These are phyloP conservation scores for Orchesella cincta DNA, from an alignment of 1,140 invertebrate genomes.

Conservation along the genomic window DNA sequence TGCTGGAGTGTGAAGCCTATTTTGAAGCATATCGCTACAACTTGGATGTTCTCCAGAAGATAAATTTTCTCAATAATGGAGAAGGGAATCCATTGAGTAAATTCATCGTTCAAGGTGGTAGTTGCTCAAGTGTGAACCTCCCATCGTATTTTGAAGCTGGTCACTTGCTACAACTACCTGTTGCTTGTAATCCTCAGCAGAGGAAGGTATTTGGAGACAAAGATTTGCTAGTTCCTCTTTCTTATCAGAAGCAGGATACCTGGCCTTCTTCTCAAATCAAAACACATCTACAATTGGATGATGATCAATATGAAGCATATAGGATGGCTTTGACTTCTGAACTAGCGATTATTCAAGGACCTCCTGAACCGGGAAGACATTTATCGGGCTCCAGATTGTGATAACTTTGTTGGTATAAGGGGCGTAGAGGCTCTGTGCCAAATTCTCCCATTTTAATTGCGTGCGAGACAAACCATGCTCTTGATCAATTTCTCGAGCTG, in stretches of 20 bases:
- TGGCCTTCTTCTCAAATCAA: slow-evolving; percentile 55
- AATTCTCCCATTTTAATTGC: slow-evolving; percentile 69
- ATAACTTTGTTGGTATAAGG: not conserved
- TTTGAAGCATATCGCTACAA: slow-evolving; percentile 66
- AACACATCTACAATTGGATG: slow-evolving; percentile 60
- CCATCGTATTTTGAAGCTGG: too few relatives aligned
- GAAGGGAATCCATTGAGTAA: slow-evolving; percentile 64
- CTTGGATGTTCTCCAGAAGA: not conserved
- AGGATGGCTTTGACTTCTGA: slow-evolving; percentile 64
- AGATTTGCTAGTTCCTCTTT: too few relatives aligned
- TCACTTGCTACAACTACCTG: too few relatives aligned
- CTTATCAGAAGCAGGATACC: too few relatives aligned
- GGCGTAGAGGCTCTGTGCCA: slow-evolving; percentile 44
- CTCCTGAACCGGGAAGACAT: slow-evolving; percentile 79
- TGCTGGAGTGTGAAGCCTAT: slow-evolving; percentile 70
- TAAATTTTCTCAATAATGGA: slow-evolving; percentile 58
- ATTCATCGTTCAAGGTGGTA: slow-evolving; percentile 65
- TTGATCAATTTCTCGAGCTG: slow-evolving; percentile 82
- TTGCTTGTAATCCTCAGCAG: too few relatives aligned
- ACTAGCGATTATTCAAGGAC: slow-evolving; percentile 75
- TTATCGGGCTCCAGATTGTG: slow-evolving; percentile 60
- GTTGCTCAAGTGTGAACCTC: too few relatives aligned
- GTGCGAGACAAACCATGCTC: slow-evolving; percentile 82
- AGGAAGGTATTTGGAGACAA: too few relatives aligned
- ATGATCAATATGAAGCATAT: slow-evolving; percentile 64